Conservation (phyloP, 2,797 vertebrate species). For the Apodemus agrarius region DNA sequence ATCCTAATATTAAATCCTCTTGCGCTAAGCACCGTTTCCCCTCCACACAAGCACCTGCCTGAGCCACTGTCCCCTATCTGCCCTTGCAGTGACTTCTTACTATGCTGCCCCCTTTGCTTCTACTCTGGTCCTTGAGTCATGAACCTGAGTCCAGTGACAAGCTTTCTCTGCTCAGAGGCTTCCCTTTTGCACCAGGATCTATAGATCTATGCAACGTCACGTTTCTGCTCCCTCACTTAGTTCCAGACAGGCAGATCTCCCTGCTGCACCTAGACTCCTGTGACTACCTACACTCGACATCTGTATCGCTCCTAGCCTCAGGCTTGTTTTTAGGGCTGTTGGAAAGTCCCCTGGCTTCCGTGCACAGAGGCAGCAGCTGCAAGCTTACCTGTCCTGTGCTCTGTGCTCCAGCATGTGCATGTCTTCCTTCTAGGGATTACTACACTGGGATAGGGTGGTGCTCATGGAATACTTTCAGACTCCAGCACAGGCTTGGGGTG, state of each 20-base stretch:
- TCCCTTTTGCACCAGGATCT: background rate
- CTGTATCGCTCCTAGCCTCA: rapidly evolving
- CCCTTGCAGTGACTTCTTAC: background rate
- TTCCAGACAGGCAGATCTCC: background rate
- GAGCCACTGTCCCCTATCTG: background rate
- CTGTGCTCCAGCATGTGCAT: background rate
- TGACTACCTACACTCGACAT: rapidly evolving
- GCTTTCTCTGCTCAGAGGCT: background rate
- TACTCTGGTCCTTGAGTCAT: background rate
- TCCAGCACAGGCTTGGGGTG: background rate
- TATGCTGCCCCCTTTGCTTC: background rate
- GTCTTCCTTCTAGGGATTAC: background rate
- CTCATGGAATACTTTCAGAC: background rate
- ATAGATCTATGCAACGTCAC: too few species aligned
- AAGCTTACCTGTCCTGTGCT: too few species aligned
- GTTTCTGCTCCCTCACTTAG: background rate
- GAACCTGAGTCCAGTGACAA: background rate
- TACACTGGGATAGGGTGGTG: too few species aligned
- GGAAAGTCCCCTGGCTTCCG: rapidly evolving
- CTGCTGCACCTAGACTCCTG: too few species aligned
- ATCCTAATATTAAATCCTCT: background rate
- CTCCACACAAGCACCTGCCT: background rate
- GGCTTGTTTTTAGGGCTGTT: background rate
- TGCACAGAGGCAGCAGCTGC: background rate
- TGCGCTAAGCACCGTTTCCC: background rate